Conservation (phyloP, 2,113 vertebrate species). For the Edolisoma coerulescens region DNA sequence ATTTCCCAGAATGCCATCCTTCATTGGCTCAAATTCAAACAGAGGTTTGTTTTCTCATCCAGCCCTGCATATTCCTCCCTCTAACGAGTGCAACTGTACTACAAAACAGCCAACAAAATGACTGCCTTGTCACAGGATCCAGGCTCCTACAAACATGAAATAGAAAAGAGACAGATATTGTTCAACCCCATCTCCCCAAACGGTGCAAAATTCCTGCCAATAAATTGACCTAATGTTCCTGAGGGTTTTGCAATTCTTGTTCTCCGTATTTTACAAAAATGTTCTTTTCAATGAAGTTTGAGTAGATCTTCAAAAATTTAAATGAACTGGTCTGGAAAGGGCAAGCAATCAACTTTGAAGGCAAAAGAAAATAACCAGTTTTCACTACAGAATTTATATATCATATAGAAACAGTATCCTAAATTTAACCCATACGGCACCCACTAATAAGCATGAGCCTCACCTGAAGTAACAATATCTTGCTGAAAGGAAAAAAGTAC, state of each 20-base stretch:
- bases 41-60: background rate
- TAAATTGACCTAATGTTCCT: background rate
- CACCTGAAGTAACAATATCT: constrained; percentile 27
- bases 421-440: constrained; percentile 38
- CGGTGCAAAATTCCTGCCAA: background rate
- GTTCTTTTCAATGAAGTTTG: background rate
- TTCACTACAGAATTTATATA: constrained; percentile 49
- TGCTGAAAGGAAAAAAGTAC: background rate
- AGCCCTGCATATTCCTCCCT: background rate
- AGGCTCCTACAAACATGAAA: background rate
- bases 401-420: constrained; percentile 55
- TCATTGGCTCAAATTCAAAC: background rate
- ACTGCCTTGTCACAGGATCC: background rate
- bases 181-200: background rate
- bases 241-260: background rate
- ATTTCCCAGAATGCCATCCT: background rate
- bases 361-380: constrained; percentile 16
- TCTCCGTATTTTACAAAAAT: background rate
- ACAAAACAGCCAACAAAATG: background rate
- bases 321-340: constrained; percentile 9
- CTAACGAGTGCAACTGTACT: background rate
- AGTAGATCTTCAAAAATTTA: background rate
- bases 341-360: constrained; percentile 3
- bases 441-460: constrained; percentile 14
- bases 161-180: background rate